phyloP scores from a whole-genome alignment of 2,797 vertebrate species.

The Phalanger gymnotis region DNA sequence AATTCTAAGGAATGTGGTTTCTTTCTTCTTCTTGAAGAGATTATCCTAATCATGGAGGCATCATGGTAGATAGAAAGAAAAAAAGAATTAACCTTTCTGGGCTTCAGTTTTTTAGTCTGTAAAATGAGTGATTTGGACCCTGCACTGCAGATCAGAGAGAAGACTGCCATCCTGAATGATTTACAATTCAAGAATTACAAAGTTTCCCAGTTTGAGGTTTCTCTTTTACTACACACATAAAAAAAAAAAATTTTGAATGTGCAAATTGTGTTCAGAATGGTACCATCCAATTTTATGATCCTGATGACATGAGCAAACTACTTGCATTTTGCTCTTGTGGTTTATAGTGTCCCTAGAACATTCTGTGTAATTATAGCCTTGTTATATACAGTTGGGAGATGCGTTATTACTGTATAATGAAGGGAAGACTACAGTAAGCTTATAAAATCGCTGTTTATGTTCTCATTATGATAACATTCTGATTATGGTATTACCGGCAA shows the following conservation, averaged over 20 bases:
- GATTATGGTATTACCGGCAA: conserved; percentile 38
- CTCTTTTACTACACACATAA: conserved; percentile 43
- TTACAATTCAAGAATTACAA: conserved; percentile 45
- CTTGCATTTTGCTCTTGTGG: conserved; percentile 45
- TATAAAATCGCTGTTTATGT: conserved; percentile 10
- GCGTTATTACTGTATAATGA: conserved; percentile 46
- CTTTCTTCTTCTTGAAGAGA: no score
- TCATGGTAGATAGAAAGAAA: no score
- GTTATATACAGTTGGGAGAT: conserved; percentile 33
- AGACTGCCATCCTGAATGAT: conserved; percentile 34
- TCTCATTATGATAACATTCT: conserved; percentile 24
- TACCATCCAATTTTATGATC: conserved; percentile 11
- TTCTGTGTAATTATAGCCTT: conserved; percentile 55
- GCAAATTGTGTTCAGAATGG: conserved; percentile 43
- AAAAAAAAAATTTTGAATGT: conserved; percentile 1
- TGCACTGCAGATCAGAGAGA: conserved; percentile 8
- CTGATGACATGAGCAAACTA: neutral
- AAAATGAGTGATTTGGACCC: no score
- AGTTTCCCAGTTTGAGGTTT: conserved; percentile 55
- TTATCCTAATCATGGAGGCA: no score
- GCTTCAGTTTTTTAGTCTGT: no score
- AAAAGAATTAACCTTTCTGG: no score
- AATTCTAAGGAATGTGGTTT: no score
- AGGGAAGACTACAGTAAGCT: conserved; percentile 30
- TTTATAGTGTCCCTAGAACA: conserved; percentile 33